phyloP scores from a whole-genome alignment of 2,113 vertebrate genomes.

The Pogona vitticeps region DNA sequence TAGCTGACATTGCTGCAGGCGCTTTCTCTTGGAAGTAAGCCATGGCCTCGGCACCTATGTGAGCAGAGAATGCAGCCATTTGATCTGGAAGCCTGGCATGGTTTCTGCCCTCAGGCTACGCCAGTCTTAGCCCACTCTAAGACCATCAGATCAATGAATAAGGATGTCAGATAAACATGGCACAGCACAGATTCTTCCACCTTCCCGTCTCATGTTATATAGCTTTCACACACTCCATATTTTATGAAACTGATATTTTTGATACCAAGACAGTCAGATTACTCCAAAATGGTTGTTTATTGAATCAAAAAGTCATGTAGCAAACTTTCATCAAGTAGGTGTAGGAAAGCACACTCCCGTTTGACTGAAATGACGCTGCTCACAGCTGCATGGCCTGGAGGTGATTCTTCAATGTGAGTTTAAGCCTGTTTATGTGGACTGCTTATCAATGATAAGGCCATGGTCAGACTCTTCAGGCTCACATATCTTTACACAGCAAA shows the following conservation, averaged over 20 bases:
- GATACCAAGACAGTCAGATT: not conserved
- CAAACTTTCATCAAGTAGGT: not conserved
- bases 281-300: not conserved
- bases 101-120: slow-evolving; percentile 67
- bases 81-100: slow-evolving; percentile 73
- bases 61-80: slow-evolving; percentile 65
- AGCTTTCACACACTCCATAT: not conserved
- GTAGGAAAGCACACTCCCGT: not conserved
- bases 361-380: not conserved
- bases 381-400: slow-evolving; percentile 20
- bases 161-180: slow-evolving; percentile 66
- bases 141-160: slow-evolving; percentile 71
- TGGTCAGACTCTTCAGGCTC: not conserved
- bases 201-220: slow-evolving; percentile 16
- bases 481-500: slow-evolving; percentile 3
- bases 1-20: slow-evolving; percentile 81
- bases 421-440: slow-evolving; percentile 17
- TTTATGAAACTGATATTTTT: not conserved
- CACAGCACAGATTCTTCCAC: slow-evolving; percentile 52
- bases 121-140: slow-evolving; percentile 64
- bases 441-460: not conserved
- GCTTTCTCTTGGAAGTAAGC: slow-evolving; percentile 73
- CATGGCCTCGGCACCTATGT: slow-evolving; percentile 79
- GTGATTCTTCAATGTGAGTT: slow-evolving; percentile 5
- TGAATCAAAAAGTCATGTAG: not conserved